These are phyloP conservation scores for Salvelinus namaycush DNA, from an alignment of 2,113 vertebrate species.

Conservation along the genomic window DNA sequence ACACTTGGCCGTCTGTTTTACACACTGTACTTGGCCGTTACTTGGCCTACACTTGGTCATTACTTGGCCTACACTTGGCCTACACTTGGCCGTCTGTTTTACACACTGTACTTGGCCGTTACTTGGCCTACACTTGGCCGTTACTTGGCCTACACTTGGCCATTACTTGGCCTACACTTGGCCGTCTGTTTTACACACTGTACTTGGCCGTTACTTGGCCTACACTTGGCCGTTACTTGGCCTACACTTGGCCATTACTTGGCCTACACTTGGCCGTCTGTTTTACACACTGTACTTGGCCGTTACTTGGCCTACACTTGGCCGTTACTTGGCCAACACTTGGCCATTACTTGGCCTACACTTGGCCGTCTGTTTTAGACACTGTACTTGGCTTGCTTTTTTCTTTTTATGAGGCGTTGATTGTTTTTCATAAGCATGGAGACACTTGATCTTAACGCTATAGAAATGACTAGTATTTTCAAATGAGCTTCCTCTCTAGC, in stretches of 20 bases:
- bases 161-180: background rate
- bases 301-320: background rate
- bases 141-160: slow-evolving; percentile 15
- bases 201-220: no score
- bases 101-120: slow-evolving; percentile 6
- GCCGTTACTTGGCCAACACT: no score
- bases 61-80: background rate
- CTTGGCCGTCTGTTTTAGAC: slow-evolving; percentile 11
- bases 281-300: no score
- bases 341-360: no score
- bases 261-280: no score
- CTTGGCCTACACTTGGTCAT: no score
- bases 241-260: slow-evolving; percentile 14
- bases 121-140: slow-evolving; percentile 13
- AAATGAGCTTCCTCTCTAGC: background rate
- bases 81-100: slow-evolving; percentile 4
- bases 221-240: no score
- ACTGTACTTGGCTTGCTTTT: background rate
- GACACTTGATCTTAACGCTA: no score
- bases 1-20: slow-evolving; percentile 11
- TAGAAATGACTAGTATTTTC: background rate
- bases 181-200: no score
- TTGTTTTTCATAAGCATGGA: slow-evolving; percentile 6
- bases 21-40: background rate
- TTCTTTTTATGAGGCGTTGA: slow-evolving; percentile 8